Evolutionary conservation across 1,140 invertebrate species (phyloP), one percentile per base, ranked within the genome.

Genomic region (Ceratina japonica): DNA sequence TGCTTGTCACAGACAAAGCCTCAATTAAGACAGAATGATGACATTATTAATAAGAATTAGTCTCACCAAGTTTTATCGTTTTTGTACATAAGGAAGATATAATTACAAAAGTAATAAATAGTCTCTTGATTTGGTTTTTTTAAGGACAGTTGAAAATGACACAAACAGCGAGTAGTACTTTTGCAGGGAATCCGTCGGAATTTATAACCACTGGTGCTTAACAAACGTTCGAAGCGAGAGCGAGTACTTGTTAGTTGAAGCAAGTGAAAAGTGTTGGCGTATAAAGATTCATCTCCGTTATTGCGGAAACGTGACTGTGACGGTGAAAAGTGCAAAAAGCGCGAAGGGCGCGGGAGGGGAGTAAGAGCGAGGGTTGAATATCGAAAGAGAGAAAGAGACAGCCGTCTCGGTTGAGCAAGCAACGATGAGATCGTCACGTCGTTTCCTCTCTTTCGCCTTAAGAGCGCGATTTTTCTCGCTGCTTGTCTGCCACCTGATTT

Each of bases 361-460:
- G 20, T 8, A 69, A 20, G 54, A 71, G 24, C 49, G 68, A n/a
- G 49, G 44, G 27, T 58, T 49, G 66, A 70, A 70, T 70, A 70
- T 63, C 59, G 58, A 71, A 16, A 58, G 65, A 54, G 49, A 44
- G 37, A 44, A 44, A 64, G 24, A 76, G 24, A 59, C 31, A 51
- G 51, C 66, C 73, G 52, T 31, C 24, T 51, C 63, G 52, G 13
- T 22, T 68, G 27, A 64, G 37, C 37, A 64, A 75, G 37, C 24
- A 51, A 2, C 65, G 22, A 27, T 31, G 54, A 49, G 56, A 76
- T 56, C n/a, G 59, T 52, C 51, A 5, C 37, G 37, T 44, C 37
- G 37, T 44, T 44, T 44, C 52, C 51, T 52, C 58, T 44, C 31
- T 18, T 37, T 52, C n/a, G 20, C 8, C n/a, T 31, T 18, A 22